Percentiles rank a stretch among this genome's conserved stretches.
phyloP scores from a whole-genome alignment of 1,140 invertebrate genomes.

The Oedothorax gibbosus region DNA sequence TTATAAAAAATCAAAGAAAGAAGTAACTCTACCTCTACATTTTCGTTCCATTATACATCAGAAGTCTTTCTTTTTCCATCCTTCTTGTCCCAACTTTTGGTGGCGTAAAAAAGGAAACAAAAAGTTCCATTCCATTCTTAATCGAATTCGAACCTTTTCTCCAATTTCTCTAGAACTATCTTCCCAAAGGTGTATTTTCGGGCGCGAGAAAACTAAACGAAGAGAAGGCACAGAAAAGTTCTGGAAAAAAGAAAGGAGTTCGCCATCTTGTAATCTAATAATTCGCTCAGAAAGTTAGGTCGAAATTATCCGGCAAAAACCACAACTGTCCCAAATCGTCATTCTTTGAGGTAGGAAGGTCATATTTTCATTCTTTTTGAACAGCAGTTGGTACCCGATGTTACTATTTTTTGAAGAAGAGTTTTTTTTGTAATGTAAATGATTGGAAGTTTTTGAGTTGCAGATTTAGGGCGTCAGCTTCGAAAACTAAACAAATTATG shows the following conservation, averaged over 20 bases:
- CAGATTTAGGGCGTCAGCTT: too few relatives aligned
- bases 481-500: too few relatives aligned
- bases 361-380: too few relatives aligned
- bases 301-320: conserved; percentile 37
- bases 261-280: conserved; percentile 31
- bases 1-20: too few relatives aligned
- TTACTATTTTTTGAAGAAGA: too few relatives aligned
- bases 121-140: not conserved
- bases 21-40: too few relatives aligned
- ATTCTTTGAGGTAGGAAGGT: not conserved
- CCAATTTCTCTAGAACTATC: not conserved
- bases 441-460: too few relatives aligned
- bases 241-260: conserved; percentile 21
- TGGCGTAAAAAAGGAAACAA: not conserved
- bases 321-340: conserved; percentile 24
- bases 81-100: not conserved
- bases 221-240: conserved; percentile 25
- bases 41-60: too few relatives aligned
- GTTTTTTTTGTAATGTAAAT: too few relatives aligned
- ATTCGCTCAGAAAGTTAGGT: conserved; percentile 18
- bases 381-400: too few relatives aligned
- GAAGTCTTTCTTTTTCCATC: too few relatives aligned
- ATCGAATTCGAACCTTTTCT: conserved; percentile 30
- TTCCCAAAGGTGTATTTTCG: not conserved
- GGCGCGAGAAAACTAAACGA: not conserved